Percentiles rank a stretch among this genome's conserved stretches.
phyloP scores from a whole-genome alignment of 1,140 invertebrate genomes.

The Drosophila saltans region DNA sequence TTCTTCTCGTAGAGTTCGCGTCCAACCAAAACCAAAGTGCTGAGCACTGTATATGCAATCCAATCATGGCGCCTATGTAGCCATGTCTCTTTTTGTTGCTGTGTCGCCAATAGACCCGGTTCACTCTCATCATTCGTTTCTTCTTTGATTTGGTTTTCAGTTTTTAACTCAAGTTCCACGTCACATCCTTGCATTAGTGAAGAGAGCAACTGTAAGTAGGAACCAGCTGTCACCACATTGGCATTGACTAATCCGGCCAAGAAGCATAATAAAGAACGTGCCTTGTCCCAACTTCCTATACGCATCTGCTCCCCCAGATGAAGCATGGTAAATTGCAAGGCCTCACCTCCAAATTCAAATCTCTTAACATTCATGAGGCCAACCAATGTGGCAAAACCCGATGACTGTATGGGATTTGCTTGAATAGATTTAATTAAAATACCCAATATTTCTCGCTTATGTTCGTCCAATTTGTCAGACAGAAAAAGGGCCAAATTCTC shows the following conservation, averaged over 20 bases:
- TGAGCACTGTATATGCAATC: conserved; percentile 96
- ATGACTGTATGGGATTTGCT: conserved; percentile 97
- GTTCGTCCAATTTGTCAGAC: conserved; percentile 1
- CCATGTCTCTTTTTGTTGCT: conserved; percentile 81
- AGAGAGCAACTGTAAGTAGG: conserved; percentile 94
- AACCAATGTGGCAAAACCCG: conserved; percentile 97
- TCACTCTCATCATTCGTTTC: conserved; percentile 95
- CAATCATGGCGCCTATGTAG: conserved; percentile 95
- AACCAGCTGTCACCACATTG: conserved; percentile 95
- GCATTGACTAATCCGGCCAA: conserved; percentile 98
- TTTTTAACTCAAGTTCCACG: conserved; percentile 39
- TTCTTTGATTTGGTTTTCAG: conserved; percentile 90
- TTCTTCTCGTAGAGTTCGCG: conserved; percentile 98
- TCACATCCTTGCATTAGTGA: conserved; percentile 96
- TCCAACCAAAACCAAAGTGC: conserved; percentile 96
- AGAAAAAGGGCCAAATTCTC: conserved; percentile 35
- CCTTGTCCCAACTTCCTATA: conserved; percentile 93
- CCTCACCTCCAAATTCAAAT: conserved; percentile 98
- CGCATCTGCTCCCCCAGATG: conserved; percentile 95
- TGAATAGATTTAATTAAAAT: conserved; percentile 96
- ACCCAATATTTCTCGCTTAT: conserved; percentile 90
- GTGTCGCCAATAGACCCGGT: background rate
- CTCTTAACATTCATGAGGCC: conserved; percentile 98
- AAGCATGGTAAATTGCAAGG: conserved; percentile 95
- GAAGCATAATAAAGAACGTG: conserved; percentile 93